A percentile compares a stretch with the other conserved stretches of the same genome.
Conservation (phyloP, 2,113 vertebrate genomes). For the Machaerirhynchus nigripectus region DNA sequence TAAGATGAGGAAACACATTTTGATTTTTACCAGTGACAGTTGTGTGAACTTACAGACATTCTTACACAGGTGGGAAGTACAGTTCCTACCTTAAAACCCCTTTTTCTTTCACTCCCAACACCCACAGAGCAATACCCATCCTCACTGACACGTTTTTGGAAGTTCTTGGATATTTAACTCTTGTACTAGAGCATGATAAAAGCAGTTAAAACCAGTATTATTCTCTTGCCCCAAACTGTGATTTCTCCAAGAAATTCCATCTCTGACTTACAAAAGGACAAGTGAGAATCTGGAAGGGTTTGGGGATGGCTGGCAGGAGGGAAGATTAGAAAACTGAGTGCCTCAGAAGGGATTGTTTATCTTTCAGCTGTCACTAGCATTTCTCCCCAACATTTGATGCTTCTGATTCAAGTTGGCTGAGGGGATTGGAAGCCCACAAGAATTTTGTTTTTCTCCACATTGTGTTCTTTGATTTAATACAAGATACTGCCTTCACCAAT, state of each 20-base stretch:
- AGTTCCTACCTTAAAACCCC: neutral
- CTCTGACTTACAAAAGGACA: neutral
- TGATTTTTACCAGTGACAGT: neutral
- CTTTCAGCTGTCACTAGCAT: neutral
- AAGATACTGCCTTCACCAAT: neutral
- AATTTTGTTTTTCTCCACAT: neutral
- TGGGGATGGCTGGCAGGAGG: neutral
- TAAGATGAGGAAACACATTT: neutral
- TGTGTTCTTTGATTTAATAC: neutral
- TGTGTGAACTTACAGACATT: neutral
- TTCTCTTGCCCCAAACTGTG: neutral
- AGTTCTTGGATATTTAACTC: neutral
- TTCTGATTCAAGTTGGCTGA: neutral
- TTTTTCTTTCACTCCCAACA: neutral
- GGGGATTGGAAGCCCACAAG: neutral
- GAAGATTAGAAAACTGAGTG: neutral
- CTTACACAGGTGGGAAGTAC: neutral
- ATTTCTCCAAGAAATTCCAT: neutral
- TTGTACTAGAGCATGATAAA: neutral
- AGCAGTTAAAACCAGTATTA: neutral
- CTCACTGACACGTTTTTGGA: neutral
- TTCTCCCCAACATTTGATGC: neutral
- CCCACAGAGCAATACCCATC: neutral
- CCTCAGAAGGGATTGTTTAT: neutral
- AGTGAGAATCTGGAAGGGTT: neutral